Conservation (phyloP, 2,888 invertebrate species). For the Protophormia terraenovae region DNA sequence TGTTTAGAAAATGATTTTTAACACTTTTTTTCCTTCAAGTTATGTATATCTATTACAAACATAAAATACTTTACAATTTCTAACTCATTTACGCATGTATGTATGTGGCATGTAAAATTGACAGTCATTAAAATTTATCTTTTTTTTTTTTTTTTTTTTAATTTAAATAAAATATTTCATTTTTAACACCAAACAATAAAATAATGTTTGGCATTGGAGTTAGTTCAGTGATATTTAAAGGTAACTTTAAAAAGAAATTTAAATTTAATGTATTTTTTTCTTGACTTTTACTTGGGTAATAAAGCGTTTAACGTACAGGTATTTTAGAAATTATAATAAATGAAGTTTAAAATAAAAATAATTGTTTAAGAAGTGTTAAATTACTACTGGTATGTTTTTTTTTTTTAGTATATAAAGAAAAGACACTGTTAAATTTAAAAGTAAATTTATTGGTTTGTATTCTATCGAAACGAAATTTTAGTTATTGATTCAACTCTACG, state of each 20-base stretch:
- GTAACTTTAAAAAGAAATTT: background rate
- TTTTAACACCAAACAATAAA: background rate
- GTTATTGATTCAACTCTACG: no score
- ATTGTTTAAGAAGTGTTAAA: no score
- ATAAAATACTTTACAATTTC: conserved; percentile 3
- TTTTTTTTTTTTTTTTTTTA: background rate
- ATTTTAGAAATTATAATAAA: no score
- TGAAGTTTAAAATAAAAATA: no score
- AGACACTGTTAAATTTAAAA: no score
- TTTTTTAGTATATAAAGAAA: no score
- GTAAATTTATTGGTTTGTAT: no score
- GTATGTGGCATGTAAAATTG: no score
- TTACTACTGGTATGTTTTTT: no score
- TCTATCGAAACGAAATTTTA: no score
- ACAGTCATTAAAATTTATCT: conserved; percentile 37
- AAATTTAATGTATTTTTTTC: background rate
- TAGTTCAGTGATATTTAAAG: background rate
- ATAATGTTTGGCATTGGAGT: background rate
- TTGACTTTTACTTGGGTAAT: background rate
- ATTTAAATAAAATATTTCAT: background rate
- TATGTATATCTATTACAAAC: no score
- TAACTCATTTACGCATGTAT: conserved; percentile 69
- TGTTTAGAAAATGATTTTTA: background rate
- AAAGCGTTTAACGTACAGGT: no score
- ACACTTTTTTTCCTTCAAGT: conserved; percentile 22